These are phyloP conservation scores for Sycobia sp. DNA, from an alignment of 1,140 invertebrate genomes.

Conservation along the genomic window DNA sequence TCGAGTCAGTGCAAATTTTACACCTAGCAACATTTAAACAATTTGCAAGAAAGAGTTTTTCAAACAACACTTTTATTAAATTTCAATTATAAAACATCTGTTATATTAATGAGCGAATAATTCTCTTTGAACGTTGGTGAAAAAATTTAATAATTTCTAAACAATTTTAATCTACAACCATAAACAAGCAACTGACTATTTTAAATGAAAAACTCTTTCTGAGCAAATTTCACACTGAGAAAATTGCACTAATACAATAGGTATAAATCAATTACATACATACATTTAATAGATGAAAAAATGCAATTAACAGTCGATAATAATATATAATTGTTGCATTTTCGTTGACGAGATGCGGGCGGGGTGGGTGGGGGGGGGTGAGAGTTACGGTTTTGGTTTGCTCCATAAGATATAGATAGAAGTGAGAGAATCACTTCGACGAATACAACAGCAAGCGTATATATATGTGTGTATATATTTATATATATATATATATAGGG, in stretches of 20 bases:
- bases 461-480: background rate
- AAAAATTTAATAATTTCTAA: too few species aligned
- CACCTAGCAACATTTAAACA: background rate
- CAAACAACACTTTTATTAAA: too few species aligned
- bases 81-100: too few species aligned
- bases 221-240: conserved; percentile 25
- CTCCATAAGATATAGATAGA: background rate
- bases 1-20: conserved; percentile 18
- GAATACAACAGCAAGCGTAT: conserved; percentile 26
- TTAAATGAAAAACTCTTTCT: background rate
- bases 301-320: conserved; percentile 23
- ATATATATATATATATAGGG: conserved; percentile 6
- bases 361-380: background rate
- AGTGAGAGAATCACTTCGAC: conserved; percentile 14
- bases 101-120: too few species aligned
- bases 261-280: too few species aligned
- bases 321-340: conserved; percentile 11
- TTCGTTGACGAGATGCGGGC: background rate
- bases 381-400: background rate
- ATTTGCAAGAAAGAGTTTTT: too few species aligned
- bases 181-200: too few species aligned
- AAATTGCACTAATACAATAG: conserved; percentile 18
- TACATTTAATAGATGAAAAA: conserved; percentile 13
- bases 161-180: too few species aligned
- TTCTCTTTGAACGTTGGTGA: too few species aligned